phyloP scores from a whole-genome alignment of 1,140 invertebrate genomes.

The Nephotettix cincticeps region DNA sequence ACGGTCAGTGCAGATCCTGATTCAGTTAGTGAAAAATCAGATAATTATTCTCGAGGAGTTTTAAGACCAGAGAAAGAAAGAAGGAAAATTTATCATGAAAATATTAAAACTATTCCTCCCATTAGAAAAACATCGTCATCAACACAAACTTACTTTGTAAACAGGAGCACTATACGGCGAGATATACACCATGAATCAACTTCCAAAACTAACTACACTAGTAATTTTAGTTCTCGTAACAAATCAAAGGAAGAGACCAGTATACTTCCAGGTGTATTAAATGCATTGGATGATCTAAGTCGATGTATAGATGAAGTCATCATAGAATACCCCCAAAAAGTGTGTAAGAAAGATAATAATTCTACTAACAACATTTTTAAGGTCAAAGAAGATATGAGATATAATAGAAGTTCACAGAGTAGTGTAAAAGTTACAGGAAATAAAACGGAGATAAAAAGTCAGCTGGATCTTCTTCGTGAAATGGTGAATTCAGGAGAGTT shows the following conservation, averaged over 20 bases:
- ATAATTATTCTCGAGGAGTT: neutral
- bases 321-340: slow-evolving; percentile 15
- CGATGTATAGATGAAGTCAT: slow-evolving; percentile 36
- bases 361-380: slow-evolving; percentile 12
- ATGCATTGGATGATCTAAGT: slow-evolving; percentile 34
- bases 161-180: neutral
- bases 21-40: neutral
- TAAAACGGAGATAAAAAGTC: neutral
- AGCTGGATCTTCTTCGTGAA: slow-evolving; percentile 30
- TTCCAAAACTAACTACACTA: neutral
- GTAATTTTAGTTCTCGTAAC: neutral
- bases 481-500: slow-evolving; percentile 33
- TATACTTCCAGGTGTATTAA: slow-evolving; percentile 29
- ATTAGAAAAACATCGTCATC: neutral
- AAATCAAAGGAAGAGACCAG: neutral
- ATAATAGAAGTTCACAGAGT: neutral
- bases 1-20: neutral
- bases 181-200: neutral
- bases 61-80: neutral
- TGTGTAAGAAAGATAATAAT: neutral
- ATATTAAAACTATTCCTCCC: slow-evolving; percentile 2
- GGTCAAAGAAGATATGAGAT: slow-evolving; percentile 20
- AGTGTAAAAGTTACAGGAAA: neutral
- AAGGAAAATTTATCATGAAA: neutral
- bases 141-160: slow-evolving; percentile 7